These are phyloP conservation scores for Ptychoptera albimana DNA, from an alignment of 2,888 invertebrate genomes.

Conservation along the genomic window DNA sequence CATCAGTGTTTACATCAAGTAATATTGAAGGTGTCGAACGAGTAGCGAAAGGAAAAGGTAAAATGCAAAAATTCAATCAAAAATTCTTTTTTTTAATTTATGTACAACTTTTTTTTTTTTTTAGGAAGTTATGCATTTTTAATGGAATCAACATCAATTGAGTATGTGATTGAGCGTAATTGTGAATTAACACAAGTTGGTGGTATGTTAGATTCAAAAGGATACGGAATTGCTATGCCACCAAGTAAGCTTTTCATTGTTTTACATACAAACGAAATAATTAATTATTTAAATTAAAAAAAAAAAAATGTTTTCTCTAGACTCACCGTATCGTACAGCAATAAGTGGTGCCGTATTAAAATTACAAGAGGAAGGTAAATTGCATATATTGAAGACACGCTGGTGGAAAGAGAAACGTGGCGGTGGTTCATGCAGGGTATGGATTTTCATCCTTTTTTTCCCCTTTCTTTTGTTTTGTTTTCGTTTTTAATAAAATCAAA, in stretches of 20 bases:
- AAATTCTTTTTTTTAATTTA: no score
- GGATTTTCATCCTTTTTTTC: conserved; percentile 15
- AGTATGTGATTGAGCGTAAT: conserved; percentile 80
- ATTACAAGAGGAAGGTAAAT: conserved; percentile 87
- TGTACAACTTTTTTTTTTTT: not conserved
- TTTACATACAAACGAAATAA: not conserved
- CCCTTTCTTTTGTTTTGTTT: not conserved
- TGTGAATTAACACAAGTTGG: conserved; percentile 87
- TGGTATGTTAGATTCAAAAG: conserved; percentile 82
- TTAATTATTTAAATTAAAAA: not conserved
- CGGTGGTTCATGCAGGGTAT: conserved; percentile 70
- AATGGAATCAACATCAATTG: conserved; percentile 95
- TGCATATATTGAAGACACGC: conserved; percentile 83
- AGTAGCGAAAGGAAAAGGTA: conserved; percentile 64
- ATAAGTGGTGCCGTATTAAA: conserved; percentile 89
- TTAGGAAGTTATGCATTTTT: conserved; percentile 73
- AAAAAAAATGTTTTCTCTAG: conserved; percentile 32
- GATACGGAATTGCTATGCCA: conserved; percentile 89
- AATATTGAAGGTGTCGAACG: conserved; percentile 84
- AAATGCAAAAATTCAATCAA: no score
- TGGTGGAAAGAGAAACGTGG: conserved; percentile 97
- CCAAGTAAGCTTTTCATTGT: conserved; percentile 47
- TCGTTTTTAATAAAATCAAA: not conserved
- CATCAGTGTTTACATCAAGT: conserved; percentile 69
- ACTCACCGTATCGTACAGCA: conserved; percentile 85